Conservation (phyloP, 2,888 invertebrate genomes). For the Habroteleia sp. region DNA sequence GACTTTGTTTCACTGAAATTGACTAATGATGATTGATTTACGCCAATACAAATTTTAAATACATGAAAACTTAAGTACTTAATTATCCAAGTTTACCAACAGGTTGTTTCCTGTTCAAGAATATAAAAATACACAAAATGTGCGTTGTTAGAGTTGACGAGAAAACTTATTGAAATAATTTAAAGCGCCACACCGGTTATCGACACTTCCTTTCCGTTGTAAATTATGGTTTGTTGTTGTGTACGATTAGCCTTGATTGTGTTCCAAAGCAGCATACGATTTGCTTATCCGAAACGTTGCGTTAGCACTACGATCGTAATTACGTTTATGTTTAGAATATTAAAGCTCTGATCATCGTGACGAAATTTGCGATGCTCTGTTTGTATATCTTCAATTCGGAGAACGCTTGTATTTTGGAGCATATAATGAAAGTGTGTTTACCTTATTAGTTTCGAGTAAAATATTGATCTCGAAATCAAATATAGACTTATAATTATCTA, state of each 20-base stretch:
- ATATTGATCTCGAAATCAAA: slow-evolving; percentile 28
- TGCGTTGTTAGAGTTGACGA: slow-evolving; percentile 5
- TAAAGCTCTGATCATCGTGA: slow-evolving; percentile 38
- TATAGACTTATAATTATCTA: slow-evolving; percentile 4
- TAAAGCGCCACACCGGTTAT: slow-evolving; percentile 1
- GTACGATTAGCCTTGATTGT: slow-evolving; percentile 38
- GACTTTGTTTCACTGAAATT: slow-evolving; percentile 22
- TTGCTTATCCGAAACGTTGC: slow-evolving; percentile 38
- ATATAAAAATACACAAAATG: not conserved
- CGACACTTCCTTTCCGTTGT: slow-evolving; percentile 11
- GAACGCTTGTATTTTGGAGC: slow-evolving; percentile 6
- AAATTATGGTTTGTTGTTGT: slow-evolving; percentile 24
- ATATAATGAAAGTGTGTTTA: slow-evolving; percentile 50
- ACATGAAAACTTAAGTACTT: slow-evolving; percentile 30
- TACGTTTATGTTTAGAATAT: slow-evolving; percentile 58
- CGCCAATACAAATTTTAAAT: slow-evolving; percentile 9
- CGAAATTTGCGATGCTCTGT: slow-evolving; percentile 55
- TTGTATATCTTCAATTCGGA: slow-evolving; percentile 51
- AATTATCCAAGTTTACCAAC: slow-evolving; percentile 51
- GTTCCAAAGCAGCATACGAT: slow-evolving; percentile 34
- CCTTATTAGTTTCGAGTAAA: slow-evolving; percentile 28
- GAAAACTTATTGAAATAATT: slow-evolving; percentile 30
- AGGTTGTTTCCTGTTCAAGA: slow-evolving; percentile 42
- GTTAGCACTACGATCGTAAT: slow-evolving; percentile 35
- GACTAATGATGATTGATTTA: slow-evolving; percentile 20